Conservation (phyloP, 2,113 vertebrate genomes). For the Xerus inauris region DNA sequence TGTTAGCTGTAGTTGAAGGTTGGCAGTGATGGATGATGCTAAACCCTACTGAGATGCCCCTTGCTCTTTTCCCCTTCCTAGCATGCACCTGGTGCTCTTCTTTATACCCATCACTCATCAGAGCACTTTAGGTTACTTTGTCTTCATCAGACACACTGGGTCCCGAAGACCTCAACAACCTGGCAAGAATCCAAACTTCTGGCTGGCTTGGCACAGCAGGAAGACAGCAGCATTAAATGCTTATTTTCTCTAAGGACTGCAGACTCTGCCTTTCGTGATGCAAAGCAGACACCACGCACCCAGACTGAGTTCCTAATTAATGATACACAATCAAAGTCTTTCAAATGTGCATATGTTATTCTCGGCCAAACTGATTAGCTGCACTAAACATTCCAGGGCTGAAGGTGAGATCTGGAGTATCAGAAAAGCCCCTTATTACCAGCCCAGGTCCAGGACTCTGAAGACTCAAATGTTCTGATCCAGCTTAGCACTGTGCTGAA, state of each 20-base stretch:
- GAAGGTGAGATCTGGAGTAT: background rate
- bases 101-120: background rate
- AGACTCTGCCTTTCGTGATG: background rate
- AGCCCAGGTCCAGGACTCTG: background rate
- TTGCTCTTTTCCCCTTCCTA: background rate
- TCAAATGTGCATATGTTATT: background rate
- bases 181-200: background rate
- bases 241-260: background rate
- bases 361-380: conserved; percentile 29
- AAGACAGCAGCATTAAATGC: background rate
- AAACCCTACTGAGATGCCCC: background rate
- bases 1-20: too few relatives aligned
- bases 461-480: background rate
- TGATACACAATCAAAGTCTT: conserved; percentile 23
- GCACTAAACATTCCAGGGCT: background rate
- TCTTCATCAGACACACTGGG: background rate
- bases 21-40: background rate
- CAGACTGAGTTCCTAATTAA: conserved; percentile 39
- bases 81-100: background rate
- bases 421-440: background rate
- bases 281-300: background rate
- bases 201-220: background rate
- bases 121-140: background rate
- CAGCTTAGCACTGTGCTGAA: background rate
- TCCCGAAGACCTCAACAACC: background rate